Evolutionary conservation across 2,113 vertebrate species (phyloP), one percentile per base, ranked within the genome.

Genomic region (Ammodytes marinus): DNA sequence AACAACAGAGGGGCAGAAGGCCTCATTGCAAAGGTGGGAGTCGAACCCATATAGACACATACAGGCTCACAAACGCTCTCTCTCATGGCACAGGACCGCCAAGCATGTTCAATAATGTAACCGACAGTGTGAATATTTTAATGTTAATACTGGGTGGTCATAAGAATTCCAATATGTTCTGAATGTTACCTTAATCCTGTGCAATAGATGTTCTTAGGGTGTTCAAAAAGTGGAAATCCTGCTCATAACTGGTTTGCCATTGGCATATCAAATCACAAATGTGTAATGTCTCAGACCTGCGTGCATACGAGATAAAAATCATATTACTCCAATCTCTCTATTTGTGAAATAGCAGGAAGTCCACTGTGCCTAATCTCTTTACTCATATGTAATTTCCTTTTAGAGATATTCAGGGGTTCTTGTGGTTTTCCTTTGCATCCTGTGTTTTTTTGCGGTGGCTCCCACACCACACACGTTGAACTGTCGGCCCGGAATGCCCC

Each of bases 21-120:
- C 81, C 91, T 81, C 86, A 40, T 10, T 65, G 86, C 84, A 80
- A 89, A 94, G 92, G 92, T 92, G 88, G 92, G 88, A 86, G 87
- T 88, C 27, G 59, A 80, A 87, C 75, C 73, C 85, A 66, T 54
- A 66, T 54, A 69, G 59, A 86, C 80, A 70, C 77, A 69, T 27
- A 37, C 45, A 54, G 27, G 54, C 77, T 77, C 64, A 70, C 52
- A 54, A 47, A 77, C 64, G 42, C 74, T 64, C 77, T 61, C 60
- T 59, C 70, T 71, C 35, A 39, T 39, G 35, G 46, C 71, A 46
- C 78, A 74, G 39, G 10, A 49, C 11, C 43, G 52, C 76, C 43
- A 58, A 69, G 8, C 7, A 17, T 43, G 66, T 68, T 69, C n/a
- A 80, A 37, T 0, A 40, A 71, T 49, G 46, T 19, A 69, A 47